Evolutionary conservation across 2,113 vertebrate species (phyloP).

Genomic region (Dascyllus trimaculatus): DNA sequence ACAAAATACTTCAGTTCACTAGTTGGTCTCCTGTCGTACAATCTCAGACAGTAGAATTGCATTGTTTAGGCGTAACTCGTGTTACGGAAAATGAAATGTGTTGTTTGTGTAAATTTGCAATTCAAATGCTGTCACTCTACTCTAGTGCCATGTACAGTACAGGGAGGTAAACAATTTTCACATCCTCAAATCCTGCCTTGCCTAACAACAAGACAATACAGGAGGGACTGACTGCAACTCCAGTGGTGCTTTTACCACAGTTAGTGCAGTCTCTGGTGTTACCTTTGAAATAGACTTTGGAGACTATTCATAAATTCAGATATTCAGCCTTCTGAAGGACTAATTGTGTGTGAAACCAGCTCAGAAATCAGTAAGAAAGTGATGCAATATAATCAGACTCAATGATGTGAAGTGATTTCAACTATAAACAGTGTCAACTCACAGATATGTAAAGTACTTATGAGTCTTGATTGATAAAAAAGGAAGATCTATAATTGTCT

Average conservation of each 20-base stretch:
- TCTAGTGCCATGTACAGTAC: background rate
- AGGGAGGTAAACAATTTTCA: background rate
- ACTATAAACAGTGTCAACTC: background rate
- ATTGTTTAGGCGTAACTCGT: no score
- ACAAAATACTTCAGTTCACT: constrained; percentile 1
- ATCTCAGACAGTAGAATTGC: background rate
- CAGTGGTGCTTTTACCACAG: background rate
- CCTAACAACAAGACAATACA: background rate
- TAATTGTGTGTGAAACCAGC: no score
- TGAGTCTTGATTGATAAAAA: background rate
- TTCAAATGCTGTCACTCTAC: background rate
- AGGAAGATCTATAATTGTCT: background rate
- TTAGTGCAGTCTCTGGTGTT: background rate
- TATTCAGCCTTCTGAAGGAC: no score
- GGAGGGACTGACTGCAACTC: background rate
- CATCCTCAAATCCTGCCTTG: background rate
- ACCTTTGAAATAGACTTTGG: background rate
- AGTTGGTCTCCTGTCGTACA: background rate
- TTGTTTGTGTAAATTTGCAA: constrained; percentile 10
- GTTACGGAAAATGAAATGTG: background rate
- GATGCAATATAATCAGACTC: background rate
- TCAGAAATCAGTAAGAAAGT: background rate
- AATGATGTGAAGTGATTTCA: background rate
- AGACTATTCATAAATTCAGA: no score
- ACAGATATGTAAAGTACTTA: background rate